These are phyloP conservation scores for Lasioglossum oenotherae DNA, from an alignment of 2,888 invertebrate species.

Conservation along the genomic window DNA sequence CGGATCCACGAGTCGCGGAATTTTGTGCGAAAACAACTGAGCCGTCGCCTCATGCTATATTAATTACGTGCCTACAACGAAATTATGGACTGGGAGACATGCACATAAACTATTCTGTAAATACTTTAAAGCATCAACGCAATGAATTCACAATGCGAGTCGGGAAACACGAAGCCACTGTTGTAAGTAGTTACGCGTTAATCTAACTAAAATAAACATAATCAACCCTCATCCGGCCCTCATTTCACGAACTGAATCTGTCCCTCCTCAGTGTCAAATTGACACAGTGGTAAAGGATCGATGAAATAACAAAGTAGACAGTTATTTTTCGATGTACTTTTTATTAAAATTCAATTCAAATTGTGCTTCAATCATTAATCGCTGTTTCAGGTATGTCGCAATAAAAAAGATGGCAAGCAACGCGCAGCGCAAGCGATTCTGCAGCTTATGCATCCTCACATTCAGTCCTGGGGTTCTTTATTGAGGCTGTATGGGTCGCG, in stretches of 20 bases:
- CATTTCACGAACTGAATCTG: no score
- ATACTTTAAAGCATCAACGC: conserved; percentile 94
- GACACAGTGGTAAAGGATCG: no score
- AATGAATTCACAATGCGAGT: conserved; percentile 98
- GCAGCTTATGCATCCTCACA: conserved; percentile 96
- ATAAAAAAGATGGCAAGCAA: conserved; percentile 98
- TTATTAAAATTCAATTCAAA: no score
- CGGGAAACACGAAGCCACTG: conserved; percentile 95
- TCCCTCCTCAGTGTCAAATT: no score
- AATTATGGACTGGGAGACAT: conserved; percentile 97
- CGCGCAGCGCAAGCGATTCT: conserved; percentile 97
- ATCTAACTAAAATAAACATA: background rate
- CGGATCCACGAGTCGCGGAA: conserved; percentile 97
- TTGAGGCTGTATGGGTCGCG: conserved; percentile 96
- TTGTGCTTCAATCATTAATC: background rate
- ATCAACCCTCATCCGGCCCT: no score
- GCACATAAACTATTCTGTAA: conserved; percentile 94
- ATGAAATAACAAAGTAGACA: no score
- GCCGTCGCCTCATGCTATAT: conserved; percentile 96
- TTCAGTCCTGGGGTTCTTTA: conserved; percentile 97
- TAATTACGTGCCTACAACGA: conserved; percentile 95
- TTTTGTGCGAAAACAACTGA: conserved; percentile 98
- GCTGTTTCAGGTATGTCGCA: conserved; percentile 89
- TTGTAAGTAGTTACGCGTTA: conserved; percentile 83
- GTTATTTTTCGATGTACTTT: no score